phyloP scores from a whole-genome alignment of 2,797 vertebrate species.

The Channallabes apus region DNA sequence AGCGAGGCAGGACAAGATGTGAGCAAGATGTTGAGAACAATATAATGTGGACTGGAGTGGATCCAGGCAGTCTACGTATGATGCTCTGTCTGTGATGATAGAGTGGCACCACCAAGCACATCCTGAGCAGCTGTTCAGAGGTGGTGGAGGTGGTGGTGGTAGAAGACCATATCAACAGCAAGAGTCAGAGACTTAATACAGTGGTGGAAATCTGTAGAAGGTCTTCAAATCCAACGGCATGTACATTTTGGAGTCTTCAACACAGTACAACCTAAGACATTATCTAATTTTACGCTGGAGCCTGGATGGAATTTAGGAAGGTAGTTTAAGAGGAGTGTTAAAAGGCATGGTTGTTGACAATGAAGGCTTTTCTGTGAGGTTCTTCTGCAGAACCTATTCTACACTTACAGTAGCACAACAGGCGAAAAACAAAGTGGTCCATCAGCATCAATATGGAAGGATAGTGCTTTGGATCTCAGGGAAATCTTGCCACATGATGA shows the following conservation, averaged over 20 bases:
- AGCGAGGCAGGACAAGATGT: not conserved
- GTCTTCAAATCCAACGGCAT: not conserved
- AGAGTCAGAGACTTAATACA: not conserved
- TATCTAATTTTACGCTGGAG: not conserved
- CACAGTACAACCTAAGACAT: not conserved
- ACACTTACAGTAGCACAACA: not conserved
- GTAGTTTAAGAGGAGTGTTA: not conserved
- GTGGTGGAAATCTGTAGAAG: not conserved
- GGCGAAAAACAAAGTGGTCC: not conserved
- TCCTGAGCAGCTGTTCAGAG: not conserved
- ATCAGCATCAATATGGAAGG: not conserved
- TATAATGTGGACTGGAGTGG: not conserved
- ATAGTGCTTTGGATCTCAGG: not conserved
- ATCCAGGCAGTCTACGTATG: not conserved
- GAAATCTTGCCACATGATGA: not conserved
- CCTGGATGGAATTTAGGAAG: not conserved
- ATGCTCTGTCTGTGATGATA: too few species aligned
- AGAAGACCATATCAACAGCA: not conserved
- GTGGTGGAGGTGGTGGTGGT: not conserved
- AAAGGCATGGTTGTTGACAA: not conserved
- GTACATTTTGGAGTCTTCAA: not conserved
- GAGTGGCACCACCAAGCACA: not conserved
- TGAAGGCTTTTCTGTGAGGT: not conserved
- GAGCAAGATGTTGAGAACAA: not conserved
- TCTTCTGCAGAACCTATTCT: not conserved